Evolutionary conservation across 2,888 invertebrate genomes (phyloP).

Genomic region (Pharmacophagus antenor): DNA sequence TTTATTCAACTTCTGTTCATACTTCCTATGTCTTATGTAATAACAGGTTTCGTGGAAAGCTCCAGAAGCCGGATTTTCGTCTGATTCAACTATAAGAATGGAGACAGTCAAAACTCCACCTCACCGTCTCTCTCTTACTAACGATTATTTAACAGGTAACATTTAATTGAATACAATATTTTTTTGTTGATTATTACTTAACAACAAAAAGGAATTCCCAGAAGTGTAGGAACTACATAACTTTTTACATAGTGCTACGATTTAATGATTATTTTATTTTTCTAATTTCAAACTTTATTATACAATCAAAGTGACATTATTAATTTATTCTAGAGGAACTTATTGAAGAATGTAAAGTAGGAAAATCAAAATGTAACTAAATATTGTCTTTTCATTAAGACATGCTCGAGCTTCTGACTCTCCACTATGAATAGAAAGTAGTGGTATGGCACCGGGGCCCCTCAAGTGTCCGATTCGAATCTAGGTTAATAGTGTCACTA

Average conservation of each 20-base stretch:
- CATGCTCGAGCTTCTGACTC: background rate
- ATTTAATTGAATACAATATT: background rate
- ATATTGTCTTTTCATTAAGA: conserved; percentile 1
- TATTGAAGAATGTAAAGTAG: background rate
- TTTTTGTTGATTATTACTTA: background rate
- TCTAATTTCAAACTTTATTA: too few species aligned
- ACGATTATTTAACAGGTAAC: conserved; percentile 76
- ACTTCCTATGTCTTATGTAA: background rate
- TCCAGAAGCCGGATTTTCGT: conserved; percentile 67
- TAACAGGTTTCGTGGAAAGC: conserved; percentile 75
- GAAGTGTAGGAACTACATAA: too few species aligned
- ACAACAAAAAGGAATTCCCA: background rate
- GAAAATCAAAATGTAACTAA: too few species aligned
- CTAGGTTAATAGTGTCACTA: conserved; percentile 8
- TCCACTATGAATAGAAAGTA: background rate
- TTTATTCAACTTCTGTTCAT: background rate
- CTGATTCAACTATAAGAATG: conserved; percentile 65
- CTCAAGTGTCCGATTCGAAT: conserved; percentile 13
- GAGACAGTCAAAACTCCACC: conserved; percentile 61
- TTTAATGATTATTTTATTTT: too few species aligned
- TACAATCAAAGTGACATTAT: background rate
- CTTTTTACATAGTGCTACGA: too few species aligned
- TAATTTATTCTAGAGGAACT: background rate
- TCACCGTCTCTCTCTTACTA: conserved; percentile 76
- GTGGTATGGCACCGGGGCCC: background rate